Evolutionary conservation across 2,888 invertebrate species (phyloP), one percentile per base, ranked within the genome.

Genomic region (Deilephila elpenor): DNA sequence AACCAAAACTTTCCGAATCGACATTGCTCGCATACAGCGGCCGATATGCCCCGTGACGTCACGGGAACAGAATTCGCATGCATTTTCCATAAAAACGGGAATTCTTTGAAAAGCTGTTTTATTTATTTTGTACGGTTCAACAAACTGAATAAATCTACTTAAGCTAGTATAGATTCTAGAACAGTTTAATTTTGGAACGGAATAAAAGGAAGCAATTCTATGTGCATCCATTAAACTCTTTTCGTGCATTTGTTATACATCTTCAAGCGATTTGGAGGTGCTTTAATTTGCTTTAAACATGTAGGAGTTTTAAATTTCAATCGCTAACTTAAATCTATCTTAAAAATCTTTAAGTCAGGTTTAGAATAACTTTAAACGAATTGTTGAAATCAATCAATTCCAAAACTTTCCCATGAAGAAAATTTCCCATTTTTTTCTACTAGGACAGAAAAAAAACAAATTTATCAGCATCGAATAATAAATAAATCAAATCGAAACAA

Each of bases 1-100:
- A 78, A 89, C 89, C 91, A 90, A 90, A 89, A 86, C 81, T 80
- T 82, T 83, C 77, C 76, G 76, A 80, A 82, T 82, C 79, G 78
- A 80, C 82, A 81, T 86, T 81, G 79, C 82, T 80, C 79, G 80
- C 81, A 83, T 84, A 82, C 79, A 70, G 37, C 62, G 73, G 61
- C 56, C 25, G 73, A 62, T 71, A 59, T 62, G 62, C 51, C 20
- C 53, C 14, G 25, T 71, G 73, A 71, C 71, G 71, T 76, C 73
- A 74, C 71, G 34, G 72, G 17, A 59, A 34, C 32, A 59, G 70
- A 64, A 60, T 71, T 74, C 37, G 61, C 44, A 62, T 64, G 59
- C 70, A 70, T 70, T 73, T 59, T 62, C 64, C 56, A 34, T 64
- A 56, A 62, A 72, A 34, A 19, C n/a, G 25, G 20, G 29, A 64